Percentiles rank a stretch among this genome's conserved stretches.
Conservation (phyloP, 2,888 invertebrate genomes). For the Cylindroiulus punctatus region DNA sequence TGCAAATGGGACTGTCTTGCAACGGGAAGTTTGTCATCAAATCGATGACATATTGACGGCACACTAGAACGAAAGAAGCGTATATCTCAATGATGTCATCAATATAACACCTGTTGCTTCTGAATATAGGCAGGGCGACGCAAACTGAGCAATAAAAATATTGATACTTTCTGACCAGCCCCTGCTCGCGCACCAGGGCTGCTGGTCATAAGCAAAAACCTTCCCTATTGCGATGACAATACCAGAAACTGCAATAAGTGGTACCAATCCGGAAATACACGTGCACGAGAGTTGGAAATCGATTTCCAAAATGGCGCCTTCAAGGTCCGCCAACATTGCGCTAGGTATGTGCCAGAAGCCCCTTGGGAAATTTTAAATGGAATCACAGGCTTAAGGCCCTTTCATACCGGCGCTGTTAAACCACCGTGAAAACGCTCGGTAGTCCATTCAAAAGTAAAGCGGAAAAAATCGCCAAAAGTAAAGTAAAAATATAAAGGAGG, state of each 20-base stretch:
- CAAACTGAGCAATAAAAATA: too few species aligned
- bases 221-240: too few species aligned
- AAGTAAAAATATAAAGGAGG: neutral
- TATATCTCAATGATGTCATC: too few species aligned
- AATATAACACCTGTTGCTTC: too few species aligned
- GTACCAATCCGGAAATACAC: neutral
- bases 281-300: neutral
- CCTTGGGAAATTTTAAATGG: conserved; percentile 34
- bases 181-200: too few species aligned
- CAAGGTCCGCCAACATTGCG: conserved; percentile 7
- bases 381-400: conserved; percentile 26
- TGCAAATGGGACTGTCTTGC: too few species aligned
- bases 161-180: too few species aligned
- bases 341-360: conserved; percentile 4
- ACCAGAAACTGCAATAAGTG: neutral
- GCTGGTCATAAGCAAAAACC: too few species aligned
- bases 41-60: too few species aligned
- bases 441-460: neutral
- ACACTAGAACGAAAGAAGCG: too few species aligned
- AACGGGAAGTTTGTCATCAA: too few species aligned
- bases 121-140: too few species aligned
- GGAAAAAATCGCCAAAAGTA: neutral
- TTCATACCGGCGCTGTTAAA: neutral
- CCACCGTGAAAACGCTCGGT: neutral
- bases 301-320: conserved; percentile 3